Base-by-base conservation (phyloP, 2,797 vertebrate species). In the Pangasius sanitwongsei region DNA sequence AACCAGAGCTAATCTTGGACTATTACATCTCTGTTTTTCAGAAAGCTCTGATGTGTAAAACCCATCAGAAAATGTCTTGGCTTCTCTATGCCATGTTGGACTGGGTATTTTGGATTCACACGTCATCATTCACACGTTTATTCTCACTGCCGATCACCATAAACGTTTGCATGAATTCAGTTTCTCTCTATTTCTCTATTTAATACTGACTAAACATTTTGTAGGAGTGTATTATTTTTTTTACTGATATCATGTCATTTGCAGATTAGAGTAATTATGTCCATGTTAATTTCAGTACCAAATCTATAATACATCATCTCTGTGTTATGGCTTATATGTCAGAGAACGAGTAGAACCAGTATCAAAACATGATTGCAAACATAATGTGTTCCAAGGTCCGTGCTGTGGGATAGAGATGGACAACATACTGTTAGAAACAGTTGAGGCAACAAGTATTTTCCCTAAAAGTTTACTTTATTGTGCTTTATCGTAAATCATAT, bases 1-100 rank as follows among this genome's bases (percentile, higher is more conserved):
- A 75, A 69, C 70, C 86, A 25, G 48, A 69, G 59, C 86, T 89
- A 80, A 87, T 57, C 81, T 89, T 74, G n/a, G 41, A n/a, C 50
- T 37, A 50, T 72, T 86, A 80, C 84, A 28, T 34, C 63, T 82
- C 31, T 61, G 77, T 81, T 82, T 82, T 61, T 81, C n/a, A 50
- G 31, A 67, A 25, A 16, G 74, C 48, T 15, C 61, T 84, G 53
- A 82, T 41, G 72, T 70, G 37, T 84, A 67, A 83, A 86, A 74
- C 15, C 50, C 48, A 50, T 75, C 75, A 83, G 63, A 31, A 90
- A 87, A 89, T 55, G 48, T 74, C 34, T n/a, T 48, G 48, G 57
- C 31, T 83, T 83, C 37, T 83, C 31, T 5, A 20, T 75, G 37
- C 12, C 37, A 67, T 69, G 25, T 11, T 80, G 11, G 53, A 70